Evolutionary conservation across 2,113 vertebrate species (phyloP).

Genomic region (Cairina moschata): DNA sequence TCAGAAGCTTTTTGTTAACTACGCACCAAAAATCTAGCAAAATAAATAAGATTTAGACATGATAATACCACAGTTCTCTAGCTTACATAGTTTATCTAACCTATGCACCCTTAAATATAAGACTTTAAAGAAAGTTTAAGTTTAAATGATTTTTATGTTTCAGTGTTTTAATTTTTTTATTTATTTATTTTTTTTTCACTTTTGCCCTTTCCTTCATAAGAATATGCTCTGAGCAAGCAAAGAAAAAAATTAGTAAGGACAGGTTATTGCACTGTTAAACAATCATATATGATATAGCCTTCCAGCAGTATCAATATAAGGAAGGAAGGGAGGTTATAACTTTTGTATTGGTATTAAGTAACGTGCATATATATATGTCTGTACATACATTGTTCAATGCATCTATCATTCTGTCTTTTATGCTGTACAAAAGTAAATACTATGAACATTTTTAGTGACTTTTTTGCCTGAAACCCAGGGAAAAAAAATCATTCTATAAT

Average conservation of each 20-base stretch:
- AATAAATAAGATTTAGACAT: neutral
- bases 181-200: neutral
- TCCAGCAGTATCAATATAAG: neutral
- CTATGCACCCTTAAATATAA: neutral
- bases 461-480: neutral
- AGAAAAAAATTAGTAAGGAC: neutral
- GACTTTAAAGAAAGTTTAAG: neutral
- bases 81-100: neutral
- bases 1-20: neutral
- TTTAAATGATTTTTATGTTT: neutral
- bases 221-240: neutral
- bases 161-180: neutral
- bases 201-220: neutral
- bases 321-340: no score
- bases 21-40: neutral
- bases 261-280: neutral
- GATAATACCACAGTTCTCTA: neutral
- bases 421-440: neutral
- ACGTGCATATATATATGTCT: neutral
- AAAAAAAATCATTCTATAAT: neutral
- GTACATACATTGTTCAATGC: neutral
- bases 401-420: neutral
- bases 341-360: neutral
- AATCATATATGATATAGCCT: neutral
- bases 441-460: neutral